These are phyloP conservation scores for Callimorpha dominula DNA, from an alignment of 2,888 invertebrate species.

Conservation along the genomic window DNA sequence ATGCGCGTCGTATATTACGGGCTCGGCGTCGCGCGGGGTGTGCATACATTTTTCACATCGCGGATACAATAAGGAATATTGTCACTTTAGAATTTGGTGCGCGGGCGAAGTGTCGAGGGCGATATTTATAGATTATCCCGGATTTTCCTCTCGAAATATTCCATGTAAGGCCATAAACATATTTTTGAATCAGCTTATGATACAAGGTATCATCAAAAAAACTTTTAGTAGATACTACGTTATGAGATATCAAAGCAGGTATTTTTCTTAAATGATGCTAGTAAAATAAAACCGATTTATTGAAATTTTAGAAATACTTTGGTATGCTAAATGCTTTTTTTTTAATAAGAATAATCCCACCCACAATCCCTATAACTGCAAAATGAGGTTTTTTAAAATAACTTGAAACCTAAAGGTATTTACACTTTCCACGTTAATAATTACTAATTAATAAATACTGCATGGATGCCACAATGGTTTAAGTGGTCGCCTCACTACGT, in stretches of 20 bases:
- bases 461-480: too few relatives aligned
- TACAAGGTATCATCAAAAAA: constrained; percentile 40
- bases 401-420: background rate
- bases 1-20: constrained; percentile 65
- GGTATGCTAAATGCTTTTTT: background rate
- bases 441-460: too few relatives aligned
- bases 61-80: constrained; percentile 79
- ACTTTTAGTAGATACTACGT: constrained; percentile 13
- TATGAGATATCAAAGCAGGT: background rate
- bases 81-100: constrained; percentile 81
- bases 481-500: too few relatives aligned
- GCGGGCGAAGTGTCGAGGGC: constrained; percentile 68
- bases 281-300: background rate
- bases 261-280: background rate
- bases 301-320: background rate
- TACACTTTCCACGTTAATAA: too few relatives aligned
- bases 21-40: constrained; percentile 60
- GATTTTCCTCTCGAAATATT: constrained; percentile 79
- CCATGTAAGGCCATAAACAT: constrained; percentile 69
- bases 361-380: background rate
- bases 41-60: constrained; percentile 81
- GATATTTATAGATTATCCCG: constrained; percentile 84
- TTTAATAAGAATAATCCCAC: too few relatives aligned
- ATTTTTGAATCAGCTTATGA: constrained; percentile 58
- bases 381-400: background rate